Conservation (phyloP, 2,797 vertebrate genomes). For the Corythornis leucogaster region DNA sequence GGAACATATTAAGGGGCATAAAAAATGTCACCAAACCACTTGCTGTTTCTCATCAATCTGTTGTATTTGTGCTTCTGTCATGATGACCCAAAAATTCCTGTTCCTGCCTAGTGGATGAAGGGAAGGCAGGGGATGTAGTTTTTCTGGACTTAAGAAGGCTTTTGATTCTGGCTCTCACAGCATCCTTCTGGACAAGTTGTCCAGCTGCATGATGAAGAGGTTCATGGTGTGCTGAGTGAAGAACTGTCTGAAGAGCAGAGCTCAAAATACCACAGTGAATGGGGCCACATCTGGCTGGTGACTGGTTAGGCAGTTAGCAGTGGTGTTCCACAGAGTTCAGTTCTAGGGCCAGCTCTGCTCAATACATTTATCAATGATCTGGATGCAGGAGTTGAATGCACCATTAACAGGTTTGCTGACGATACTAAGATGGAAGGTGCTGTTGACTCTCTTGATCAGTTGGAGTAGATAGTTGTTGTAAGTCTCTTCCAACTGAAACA, state of each 20-base stretch:
- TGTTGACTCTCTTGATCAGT: too few relatives aligned
- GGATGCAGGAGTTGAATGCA: not conserved
- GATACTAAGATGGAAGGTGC: too few relatives aligned
- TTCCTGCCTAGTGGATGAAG: not conserved
- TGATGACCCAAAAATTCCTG: not conserved
- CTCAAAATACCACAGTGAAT: not conserved
- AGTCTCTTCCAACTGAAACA: not conserved
- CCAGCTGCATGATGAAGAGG: not conserved
- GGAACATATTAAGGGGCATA: not conserved
- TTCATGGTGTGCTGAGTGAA: not conserved
- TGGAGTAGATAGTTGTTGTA: not conserved
- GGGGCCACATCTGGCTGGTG: not conserved
- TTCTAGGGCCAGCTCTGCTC: not conserved
- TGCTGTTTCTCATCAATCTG: not conserved
- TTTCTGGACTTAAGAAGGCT: not conserved
- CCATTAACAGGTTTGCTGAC: not conserved
- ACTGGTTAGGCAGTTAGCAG: too few relatives aligned
- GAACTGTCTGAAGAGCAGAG: not conserved
- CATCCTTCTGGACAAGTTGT: not conserved
- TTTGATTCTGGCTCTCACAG: not conserved
- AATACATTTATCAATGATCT: not conserved
- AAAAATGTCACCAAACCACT: not conserved
- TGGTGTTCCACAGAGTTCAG: not conserved
- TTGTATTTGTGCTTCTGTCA: not conserved
- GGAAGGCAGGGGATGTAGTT: accelerated